Evolutionary conservation across 1,140 invertebrate species (phyloP).

Genomic region (Tetranychus urticae): DNA sequence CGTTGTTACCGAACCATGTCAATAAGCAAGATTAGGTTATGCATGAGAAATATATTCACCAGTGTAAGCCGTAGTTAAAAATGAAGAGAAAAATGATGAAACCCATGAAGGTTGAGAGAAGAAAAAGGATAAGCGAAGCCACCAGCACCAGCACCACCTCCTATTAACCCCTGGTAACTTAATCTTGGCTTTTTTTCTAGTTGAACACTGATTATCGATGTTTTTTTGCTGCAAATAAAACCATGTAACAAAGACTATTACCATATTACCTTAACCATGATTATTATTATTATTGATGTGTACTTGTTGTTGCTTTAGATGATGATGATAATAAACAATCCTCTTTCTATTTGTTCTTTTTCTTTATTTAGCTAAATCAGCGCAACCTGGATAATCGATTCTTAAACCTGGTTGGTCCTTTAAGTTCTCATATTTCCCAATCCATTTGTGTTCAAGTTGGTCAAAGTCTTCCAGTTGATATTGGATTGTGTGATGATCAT

Average conservation of each 20-base stretch:
- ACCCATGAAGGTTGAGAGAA: background rate
- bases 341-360: background rate
- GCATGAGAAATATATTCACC: background rate
- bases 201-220: too few relatives aligned
- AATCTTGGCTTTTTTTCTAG: background rate
- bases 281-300: background rate
- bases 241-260: too few relatives aligned
- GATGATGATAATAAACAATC: too few relatives aligned
- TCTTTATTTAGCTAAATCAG: background rate
- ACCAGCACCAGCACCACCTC: background rate
- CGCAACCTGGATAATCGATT: too few relatives aligned
- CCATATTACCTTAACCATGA: background rate
- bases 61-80: background rate
- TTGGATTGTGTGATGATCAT: too few relatives aligned
- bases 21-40: background rate
- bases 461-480: too few relatives aligned
- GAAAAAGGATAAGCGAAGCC: background rate
- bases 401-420: too few relatives aligned
- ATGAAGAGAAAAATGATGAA: background rate
- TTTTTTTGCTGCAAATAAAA: too few relatives aligned
- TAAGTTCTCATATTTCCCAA: too few relatives aligned
- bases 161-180: background rate
- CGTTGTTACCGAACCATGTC: background rate
- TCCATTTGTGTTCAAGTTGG: too few relatives aligned
- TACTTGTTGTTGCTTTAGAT: background rate